Conservation (phyloP, 2,888 invertebrate species). For the Tenthredo distinguenda region DNA sequence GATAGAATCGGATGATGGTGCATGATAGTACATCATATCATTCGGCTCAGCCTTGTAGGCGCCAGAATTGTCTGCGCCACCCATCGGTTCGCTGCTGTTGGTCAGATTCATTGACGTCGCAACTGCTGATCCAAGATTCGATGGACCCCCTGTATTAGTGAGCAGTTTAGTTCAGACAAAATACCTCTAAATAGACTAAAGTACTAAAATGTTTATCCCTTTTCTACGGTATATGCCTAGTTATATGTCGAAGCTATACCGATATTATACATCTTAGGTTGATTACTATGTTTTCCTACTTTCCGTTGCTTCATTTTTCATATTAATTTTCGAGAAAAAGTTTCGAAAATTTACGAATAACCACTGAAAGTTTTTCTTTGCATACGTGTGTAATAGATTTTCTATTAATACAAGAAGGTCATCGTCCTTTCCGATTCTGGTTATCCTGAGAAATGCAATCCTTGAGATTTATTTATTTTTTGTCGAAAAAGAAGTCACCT, state of each 20-base stretch:
- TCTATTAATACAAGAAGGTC: too few species aligned
- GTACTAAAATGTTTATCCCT: background rate
- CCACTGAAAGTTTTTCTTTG: background rate
- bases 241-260: background rate
- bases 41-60: slow-evolving; percentile 87
- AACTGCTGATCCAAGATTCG: slow-evolving; percentile 87
- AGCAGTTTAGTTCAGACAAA: slow-evolving; percentile 70
- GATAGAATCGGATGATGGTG: slow-evolving; percentile 81
- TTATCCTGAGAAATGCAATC: too few species aligned
- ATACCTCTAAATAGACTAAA: background rate
- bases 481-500: too few species aligned
- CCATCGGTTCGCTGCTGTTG: slow-evolving; percentile 86
- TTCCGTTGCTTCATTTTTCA: background rate
- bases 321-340: background rate
- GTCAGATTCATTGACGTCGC: slow-evolving; percentile 90
- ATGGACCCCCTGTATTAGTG: slow-evolving; percentile 74
- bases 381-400: too few species aligned
- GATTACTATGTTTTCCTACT: background rate
- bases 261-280: background rate
- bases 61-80: slow-evolving; percentile 79
- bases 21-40: slow-evolving; percentile 89
- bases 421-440: too few species aligned
- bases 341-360: background rate
- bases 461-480: too few species aligned
- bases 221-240: too few species aligned